A percentile compares a stretch with the other conserved stretches of the same genome.
These are phyloP conservation scores for Eleginops maclovinus DNA, from an alignment of 2,113 vertebrate species.

Conservation along the genomic window DNA sequence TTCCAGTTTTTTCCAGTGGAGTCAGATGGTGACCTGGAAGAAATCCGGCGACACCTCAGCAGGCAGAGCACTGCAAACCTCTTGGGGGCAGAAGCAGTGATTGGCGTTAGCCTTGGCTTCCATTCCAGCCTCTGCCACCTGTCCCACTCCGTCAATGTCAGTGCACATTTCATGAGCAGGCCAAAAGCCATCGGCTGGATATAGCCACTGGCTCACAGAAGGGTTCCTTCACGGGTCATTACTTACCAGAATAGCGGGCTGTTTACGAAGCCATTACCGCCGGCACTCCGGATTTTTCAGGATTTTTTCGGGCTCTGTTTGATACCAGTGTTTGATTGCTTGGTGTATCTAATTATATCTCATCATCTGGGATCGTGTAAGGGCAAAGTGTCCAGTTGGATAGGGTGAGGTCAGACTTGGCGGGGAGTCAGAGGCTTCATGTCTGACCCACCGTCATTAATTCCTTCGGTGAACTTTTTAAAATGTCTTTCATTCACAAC, in stretches of 20 bases:
- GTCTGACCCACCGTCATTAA: conserved; percentile 29
- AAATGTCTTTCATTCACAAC: conserved; percentile 26
- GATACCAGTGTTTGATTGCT: conserved; percentile 34
- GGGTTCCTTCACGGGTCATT: conserved; percentile 77
- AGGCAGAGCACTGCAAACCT: conserved; percentile 13
- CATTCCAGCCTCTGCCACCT: conserved; percentile 87
- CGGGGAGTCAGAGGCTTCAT: conserved; percentile 34
- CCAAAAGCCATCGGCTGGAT: conserved; percentile 81
- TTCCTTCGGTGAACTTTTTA: conserved; percentile 20
- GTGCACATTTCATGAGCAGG: conserved; percentile 61
- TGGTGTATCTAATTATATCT: conserved; percentile 65
- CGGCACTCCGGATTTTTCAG: conserved; percentile 35
- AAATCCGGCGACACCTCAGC: conserved; percentile 8
- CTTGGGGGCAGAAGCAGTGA: conserved; percentile 16
- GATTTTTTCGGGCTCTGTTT: conserved; percentile 30
- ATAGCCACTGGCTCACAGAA: conserved; percentile 76
- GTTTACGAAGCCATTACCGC: conserved; percentile 67
- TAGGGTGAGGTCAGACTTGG: conserved; percentile 41
- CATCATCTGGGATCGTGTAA: conserved; percentile 63
- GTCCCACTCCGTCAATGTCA: conserved; percentile 87
- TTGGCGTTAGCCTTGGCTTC: conserved; percentile 78
- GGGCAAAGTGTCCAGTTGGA: conserved; percentile 60
- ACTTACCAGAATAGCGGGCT: conserved; percentile 57
- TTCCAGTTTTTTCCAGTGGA: not conserved
- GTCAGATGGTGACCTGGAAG: conserved; percentile 43